Evolutionary conservation across 2,113 vertebrate genomes (phyloP), one percentile per base, ranked within the genome.

Genomic region (Vulpes ferrilata): DNA sequence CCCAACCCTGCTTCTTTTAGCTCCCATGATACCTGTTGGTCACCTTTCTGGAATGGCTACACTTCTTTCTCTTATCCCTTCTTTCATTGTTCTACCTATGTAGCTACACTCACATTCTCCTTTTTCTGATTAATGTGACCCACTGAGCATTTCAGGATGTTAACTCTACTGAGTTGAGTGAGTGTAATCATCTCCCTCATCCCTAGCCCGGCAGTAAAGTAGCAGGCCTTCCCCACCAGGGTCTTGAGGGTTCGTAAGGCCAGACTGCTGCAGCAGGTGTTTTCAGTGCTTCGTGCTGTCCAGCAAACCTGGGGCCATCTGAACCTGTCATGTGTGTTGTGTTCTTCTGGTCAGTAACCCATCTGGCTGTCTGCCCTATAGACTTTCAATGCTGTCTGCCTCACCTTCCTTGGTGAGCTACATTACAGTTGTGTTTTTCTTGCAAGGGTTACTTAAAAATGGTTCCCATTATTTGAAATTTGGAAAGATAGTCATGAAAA

Each of bases 361-460:
- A 1, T 65, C 71, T n/a, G 10, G 32, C n/a, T 86, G 43, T 93
- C 64, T 76, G 1, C 32, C 15, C 32, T 80, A 17, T 38, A 85
- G 53, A 79, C 38, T 60, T 92, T 67, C 35, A n/a, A 4, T 78
- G 57, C 59, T 92, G 1, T 51, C 67, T 94, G 38, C 10, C 23
- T 23, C 9, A n/a, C 19, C 16, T 92, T n/a, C 22, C 32, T n/a
- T 87, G 80, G 65, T 67, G 27, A 87, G 32, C 11, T 59, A 17
- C 51, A 78, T n/a, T 87, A 64, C 11, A 76, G 7, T 78, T 85
- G 35, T 62, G n/a, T 38, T 93, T 93, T 71, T 79, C 13, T 86
- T 73, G 27, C 53, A 88, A 82, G 57, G 43, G 12, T 79, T 87
- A 78, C 27, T 86, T 87, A 64, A 55, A 78, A 95, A 79, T 91